Evolutionary conservation across 2,113 vertebrate genomes (phyloP).

Genomic region (Gadus macrocephalus): DNA sequence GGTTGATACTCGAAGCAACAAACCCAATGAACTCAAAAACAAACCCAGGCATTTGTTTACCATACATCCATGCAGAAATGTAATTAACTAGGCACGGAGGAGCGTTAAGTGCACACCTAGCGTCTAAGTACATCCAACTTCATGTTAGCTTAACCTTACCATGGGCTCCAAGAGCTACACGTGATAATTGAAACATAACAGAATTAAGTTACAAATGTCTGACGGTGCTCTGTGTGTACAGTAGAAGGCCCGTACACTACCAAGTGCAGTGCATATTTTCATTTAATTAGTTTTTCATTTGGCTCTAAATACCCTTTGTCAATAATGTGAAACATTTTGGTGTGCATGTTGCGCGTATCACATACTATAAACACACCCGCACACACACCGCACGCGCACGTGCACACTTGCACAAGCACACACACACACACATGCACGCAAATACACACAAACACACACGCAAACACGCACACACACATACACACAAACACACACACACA

Average conservation of each 20-base stretch:
- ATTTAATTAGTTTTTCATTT: slow-evolving; percentile 79
- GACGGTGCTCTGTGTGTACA: slow-evolving; percentile 69
- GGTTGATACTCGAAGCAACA: slow-evolving; percentile 49
- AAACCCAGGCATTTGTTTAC: slow-evolving; percentile 48
- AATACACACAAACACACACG: too few species aligned
- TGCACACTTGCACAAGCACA: not conserved
- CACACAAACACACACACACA: not conserved
- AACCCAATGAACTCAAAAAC: slow-evolving; percentile 45
- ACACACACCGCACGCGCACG: not conserved
- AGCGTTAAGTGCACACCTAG: slow-evolving; percentile 57
- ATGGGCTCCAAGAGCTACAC: slow-evolving; percentile 68
- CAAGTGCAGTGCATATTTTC: slow-evolving; percentile 71
- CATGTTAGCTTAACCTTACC: slow-evolving; percentile 76
- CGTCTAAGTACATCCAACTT: slow-evolving; percentile 47
- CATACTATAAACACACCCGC: not conserved
- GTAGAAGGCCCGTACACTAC: slow-evolving; percentile 60
- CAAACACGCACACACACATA: too few species aligned
- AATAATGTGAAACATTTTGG: slow-evolving; percentile 26
- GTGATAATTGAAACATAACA: slow-evolving; percentile 76
- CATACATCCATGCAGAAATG: slow-evolving; percentile 49
- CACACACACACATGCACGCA: not conserved
- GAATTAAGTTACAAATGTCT: slow-evolving; percentile 74
- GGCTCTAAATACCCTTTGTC: slow-evolving; percentile 54
- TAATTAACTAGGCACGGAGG: slow-evolving; percentile 62
- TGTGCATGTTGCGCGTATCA: too few species aligned